Percentiles rank a stretch among this genome's conserved stretches.
Conservation (phyloP, 2,797 vertebrate species). For the Macropus fuliginosus region DNA sequence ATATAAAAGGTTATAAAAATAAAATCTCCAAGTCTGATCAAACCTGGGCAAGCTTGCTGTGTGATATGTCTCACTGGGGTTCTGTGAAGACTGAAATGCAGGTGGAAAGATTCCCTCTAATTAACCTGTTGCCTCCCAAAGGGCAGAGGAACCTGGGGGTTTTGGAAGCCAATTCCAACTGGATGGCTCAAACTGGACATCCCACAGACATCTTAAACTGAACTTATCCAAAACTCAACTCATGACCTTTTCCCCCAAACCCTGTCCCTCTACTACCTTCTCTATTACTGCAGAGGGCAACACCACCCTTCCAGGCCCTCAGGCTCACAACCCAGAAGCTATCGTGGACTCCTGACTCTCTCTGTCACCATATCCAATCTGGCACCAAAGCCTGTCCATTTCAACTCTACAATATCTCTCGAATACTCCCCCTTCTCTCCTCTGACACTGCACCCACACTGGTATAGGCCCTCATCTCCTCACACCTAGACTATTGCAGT, state of each 20-base stretch:
- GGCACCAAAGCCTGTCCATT: not conserved
- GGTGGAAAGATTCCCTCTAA: not conserved
- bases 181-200: not conserved
- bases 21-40: not conserved
- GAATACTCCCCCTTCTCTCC: not conserved
- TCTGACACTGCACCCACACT: not conserved
- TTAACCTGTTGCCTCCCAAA: not conserved
- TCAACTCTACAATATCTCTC: not conserved
- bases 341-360: not conserved
- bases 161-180: not conserved
- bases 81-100: not conserved
- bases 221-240: not conserved
- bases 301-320: not conserved
- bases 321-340: not conserved
- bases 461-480: not conserved
- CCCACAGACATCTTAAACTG: not conserved
- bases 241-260: not conserved
- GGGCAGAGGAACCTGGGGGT: not conserved
- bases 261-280: not conserved
- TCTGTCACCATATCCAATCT: not conserved
- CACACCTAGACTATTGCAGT: not conserved
- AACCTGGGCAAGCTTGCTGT: not conserved
- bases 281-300: too few relatives aligned
- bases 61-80: not conserved
- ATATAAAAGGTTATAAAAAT: conserved; percentile 60